Evolutionary conservation across 2,888 invertebrate species (phyloP).

Genomic region (Andrena chrysosceles): DNA sequence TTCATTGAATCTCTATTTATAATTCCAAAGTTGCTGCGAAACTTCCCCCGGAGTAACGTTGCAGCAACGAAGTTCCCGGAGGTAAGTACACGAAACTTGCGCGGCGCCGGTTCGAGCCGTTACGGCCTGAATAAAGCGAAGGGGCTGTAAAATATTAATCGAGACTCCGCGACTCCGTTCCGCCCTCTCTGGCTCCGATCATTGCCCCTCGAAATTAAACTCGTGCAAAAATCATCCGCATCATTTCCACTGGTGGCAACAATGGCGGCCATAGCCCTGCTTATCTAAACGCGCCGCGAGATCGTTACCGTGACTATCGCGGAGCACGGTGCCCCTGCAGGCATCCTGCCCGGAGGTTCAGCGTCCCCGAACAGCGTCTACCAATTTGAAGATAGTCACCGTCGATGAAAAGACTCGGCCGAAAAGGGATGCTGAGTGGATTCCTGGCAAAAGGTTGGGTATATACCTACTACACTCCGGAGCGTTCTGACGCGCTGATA

Average conservation of each 20-base stretch:
- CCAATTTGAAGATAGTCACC: conserved; percentile 38
- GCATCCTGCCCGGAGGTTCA: background rate
- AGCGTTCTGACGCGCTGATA: conserved; percentile 52
- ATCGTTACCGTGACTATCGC: background rate
- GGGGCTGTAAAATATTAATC: conserved; percentile 41
- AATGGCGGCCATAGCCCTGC: background rate
- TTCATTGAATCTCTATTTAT: conserved; percentile 48
- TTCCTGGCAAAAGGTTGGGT: conserved; percentile 21
- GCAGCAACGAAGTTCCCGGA: conserved; percentile 41
- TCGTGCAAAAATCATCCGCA: background rate
- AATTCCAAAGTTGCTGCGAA: conserved; percentile 19
- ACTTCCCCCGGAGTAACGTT: background rate
- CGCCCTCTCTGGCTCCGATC: background rate
- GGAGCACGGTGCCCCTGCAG: background rate
- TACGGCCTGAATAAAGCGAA: conserved; percentile 26
- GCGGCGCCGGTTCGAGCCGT: conserved; percentile 18
- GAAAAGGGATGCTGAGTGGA: conserved; percentile 40
- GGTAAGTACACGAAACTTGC: conserved; percentile 32
- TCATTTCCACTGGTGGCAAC: background rate
- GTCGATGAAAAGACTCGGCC: conserved; percentile 31
- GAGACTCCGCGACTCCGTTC: background rate
- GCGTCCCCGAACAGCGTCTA: background rate
- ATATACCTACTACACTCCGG: conserved; percentile 12
- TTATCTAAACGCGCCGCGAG: background rate
- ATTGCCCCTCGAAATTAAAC: background rate